Evolutionary conservation across 2,797 vertebrate genomes (phyloP), one percentile per base, ranked within the genome.

Genomic region (Scolopax bukidnonensis): DNA sequence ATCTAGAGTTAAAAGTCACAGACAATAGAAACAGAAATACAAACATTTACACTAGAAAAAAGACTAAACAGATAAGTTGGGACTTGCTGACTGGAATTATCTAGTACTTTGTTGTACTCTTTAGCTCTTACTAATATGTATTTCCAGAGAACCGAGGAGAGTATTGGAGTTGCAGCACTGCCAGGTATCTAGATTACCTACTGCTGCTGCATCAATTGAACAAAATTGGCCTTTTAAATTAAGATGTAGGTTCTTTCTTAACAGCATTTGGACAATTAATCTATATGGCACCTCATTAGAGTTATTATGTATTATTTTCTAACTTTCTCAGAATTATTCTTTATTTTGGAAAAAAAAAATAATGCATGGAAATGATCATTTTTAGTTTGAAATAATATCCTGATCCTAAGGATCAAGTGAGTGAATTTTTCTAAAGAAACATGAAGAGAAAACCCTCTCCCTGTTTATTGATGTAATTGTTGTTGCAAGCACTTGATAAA

Each of bases 31-130:
- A 87, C 75, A 92, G 95, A 94, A 97, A 97, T 90, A 97, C 96
- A 98, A 98, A 98, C 91, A 97, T 97, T 98, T 94, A 96, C 96
- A 92, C 90, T 96, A 89, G 81, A 77, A 96, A 92, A 92, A 95
- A 98, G 97, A 96, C 98, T 97, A 97, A 98, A 97, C 96, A 97
- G 97, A 97, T 98, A 98, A 98, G 97, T 91, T 96, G 93, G 67
- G 96, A 95, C 97, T 98, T 96, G 97, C 88, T 95, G 91, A 76
- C 71, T 95, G 67, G 89, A 95, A 92, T 92, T 91, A 97, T 95
- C 91, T 95, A 73, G 80, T 68, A 80, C 87, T 97, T 91, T 78
- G 76, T 82, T 96, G 87, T 90, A 90, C 90, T 95, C 97, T 91
- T 97, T 81, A 92, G 94, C 95, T 96, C 95, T 90, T 84, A 75